Conservation (phyloP, 2,113 vertebrate genomes). For the Apodemus sylvaticus region DNA sequence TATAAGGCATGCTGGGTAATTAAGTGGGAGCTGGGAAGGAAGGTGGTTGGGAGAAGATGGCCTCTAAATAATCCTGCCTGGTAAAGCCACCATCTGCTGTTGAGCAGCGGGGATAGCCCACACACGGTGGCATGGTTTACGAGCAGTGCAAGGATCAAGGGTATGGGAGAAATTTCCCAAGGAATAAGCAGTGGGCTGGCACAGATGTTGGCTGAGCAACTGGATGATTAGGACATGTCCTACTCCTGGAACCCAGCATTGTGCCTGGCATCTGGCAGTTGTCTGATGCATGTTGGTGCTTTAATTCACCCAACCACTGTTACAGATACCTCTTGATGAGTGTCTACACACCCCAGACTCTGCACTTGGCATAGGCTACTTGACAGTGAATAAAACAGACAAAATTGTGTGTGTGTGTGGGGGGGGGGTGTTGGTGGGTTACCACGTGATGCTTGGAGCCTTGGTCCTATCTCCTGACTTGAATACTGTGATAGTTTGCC, state of each 20-base stretch:
- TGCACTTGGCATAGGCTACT: background rate
- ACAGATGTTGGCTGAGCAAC: background rate
- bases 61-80: slow-evolving; percentile 68
- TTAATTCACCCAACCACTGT: background rate
- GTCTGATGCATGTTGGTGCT: background rate
- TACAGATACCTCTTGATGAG: background rate
- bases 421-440: background rate
- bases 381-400: background rate
- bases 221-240: background rate
- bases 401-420: background rate
- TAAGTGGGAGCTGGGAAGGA: too few species aligned
- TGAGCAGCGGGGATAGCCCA: slow-evolving; percentile 16
- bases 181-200: background rate
- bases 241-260: background rate
- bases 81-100: slow-evolving; percentile 65
- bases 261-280: background rate
- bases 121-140: slow-evolving; percentile 40
- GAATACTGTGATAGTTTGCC: background rate
- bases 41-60: slow-evolving; percentile 63
- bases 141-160: background rate
- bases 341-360: background rate
- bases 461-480: background rate
- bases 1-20: slow-evolving; percentile 69
- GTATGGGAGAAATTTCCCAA: background rate
- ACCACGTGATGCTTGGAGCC: background rate